Percentiles rank a stretch among this genome's conserved stretches.
phyloP scores from a whole-genome alignment of 2,113 vertebrate species.

The Manacus vitellinus region DNA sequence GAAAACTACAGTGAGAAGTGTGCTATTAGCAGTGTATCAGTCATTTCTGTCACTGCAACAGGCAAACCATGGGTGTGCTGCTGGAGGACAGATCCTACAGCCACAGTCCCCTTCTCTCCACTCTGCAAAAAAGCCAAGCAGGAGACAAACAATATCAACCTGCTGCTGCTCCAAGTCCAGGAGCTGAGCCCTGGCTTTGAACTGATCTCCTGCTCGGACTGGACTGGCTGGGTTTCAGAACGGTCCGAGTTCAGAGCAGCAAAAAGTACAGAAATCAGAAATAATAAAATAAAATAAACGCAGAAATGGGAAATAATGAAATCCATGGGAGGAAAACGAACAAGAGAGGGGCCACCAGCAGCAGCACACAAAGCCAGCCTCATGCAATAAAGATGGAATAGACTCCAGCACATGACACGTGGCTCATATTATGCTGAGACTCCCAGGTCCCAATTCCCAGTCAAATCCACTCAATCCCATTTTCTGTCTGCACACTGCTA shows the following conservation, averaged over 20 bases:
- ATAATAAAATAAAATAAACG: not conserved
- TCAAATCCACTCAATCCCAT: not conserved
- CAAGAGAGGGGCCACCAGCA: not conserved
- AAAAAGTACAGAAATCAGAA: not conserved
- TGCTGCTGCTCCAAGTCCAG: not conserved
- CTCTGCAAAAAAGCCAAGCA: not conserved
- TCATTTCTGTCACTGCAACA: not conserved
- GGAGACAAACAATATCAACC: not conserved
- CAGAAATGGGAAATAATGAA: not conserved
- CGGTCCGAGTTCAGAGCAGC: not conserved
- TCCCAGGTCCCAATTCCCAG: not conserved
- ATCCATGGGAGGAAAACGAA: not conserved
- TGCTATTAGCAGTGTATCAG: not conserved
- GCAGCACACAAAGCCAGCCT: not conserved
- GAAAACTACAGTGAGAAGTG: not conserved
- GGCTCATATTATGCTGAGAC: not conserved
- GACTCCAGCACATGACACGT: rapidly evolving
- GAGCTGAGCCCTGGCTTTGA: not conserved
- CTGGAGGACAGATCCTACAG: not conserved
- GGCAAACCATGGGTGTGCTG: not conserved
- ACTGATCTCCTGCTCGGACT: not conserved
- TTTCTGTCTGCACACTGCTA: not conserved
- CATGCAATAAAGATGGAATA: not conserved
- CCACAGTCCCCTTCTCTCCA: not conserved
- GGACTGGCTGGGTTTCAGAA: not conserved